Conservation (phyloP, 2,113 vertebrate species). For the Smithornis capensis region DNA sequence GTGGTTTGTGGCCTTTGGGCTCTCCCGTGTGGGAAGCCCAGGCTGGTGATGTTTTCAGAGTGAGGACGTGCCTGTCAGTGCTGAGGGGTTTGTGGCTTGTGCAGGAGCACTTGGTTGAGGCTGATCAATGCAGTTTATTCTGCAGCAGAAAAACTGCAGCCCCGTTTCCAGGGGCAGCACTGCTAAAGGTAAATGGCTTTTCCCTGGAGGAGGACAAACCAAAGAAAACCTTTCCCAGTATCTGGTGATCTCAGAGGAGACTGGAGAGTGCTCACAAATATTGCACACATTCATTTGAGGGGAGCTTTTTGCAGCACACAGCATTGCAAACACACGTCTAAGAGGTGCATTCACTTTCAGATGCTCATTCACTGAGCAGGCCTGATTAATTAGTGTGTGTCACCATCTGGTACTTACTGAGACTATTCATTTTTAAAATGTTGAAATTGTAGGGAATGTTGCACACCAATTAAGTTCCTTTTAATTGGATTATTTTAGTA, state of each 20-base stretch:
- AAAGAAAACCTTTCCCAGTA: background rate
- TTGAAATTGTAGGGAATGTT: conserved; percentile 80
- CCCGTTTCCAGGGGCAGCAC: background rate
- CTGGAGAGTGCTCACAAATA: conserved; percentile 8
- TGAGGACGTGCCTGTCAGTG: background rate
- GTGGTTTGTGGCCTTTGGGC: conserved; percentile 1
- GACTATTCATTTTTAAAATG: conserved; percentile 80
- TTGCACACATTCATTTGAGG: background rate
- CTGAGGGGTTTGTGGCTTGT: background rate
- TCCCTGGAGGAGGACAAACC: background rate
- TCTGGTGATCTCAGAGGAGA: conserved; percentile 4
- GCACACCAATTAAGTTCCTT: conserved; percentile 79
- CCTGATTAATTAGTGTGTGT: conserved; percentile 79
- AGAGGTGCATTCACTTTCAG: conserved; percentile 77
- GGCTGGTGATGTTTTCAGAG: background rate
- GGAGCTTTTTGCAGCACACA: conserved; percentile 25
- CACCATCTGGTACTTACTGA: conserved; percentile 78
- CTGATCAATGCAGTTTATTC: background rate
- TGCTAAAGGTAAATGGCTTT: background rate
- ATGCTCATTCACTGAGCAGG: conserved; percentile 71
- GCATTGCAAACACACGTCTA: conserved; percentile 60
- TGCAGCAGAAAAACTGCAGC: background rate
- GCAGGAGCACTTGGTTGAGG: background rate
- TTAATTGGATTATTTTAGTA: conserved; percentile 78
- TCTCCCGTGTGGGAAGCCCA: background rate